Base-by-base conservation (phyloP, 2,888 invertebrate genomes). In the Gortyna flavago region DNA sequence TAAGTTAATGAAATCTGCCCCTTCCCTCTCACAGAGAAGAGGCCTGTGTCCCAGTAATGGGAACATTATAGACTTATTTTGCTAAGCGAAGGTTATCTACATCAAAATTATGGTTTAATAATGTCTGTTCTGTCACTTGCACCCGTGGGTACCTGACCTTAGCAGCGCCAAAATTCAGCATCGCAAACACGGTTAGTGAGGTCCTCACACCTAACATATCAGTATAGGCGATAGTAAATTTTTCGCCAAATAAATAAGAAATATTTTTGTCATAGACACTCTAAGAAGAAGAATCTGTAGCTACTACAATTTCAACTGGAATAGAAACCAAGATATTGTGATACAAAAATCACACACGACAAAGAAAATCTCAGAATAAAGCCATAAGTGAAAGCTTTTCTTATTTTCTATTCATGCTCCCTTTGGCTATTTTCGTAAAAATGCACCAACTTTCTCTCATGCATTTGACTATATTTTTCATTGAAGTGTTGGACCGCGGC, bases 381-480 rank as follows among this genome's bases (percentile, higher is more conserved):
- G 70, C 18, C 41, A n/a, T 84, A 66, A 41, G 70, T 73, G 66
- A 44, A 67, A 71, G 67, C n/a, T 54, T 59, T 71, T 29, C 72
- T 59, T 81, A 85, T 81, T 85, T 66, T 76, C 77, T 76, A 85
- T 85, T 83, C 85, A 76, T 48, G 38, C 29, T 75, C 48, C 25
- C 59, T 59, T 72, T 68, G 62, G 77, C 54, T 65, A 72, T 73
- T 77, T 76, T 72, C 44, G 29, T 85, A 25, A 74, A 67, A 85
- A 73, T 77, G 77, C 77, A 41, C 72, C 70, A 85, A 85, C 59
- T 85, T 81, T 77, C 29, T 51, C 54, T 61, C 54, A 6, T 85
- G 59, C 75, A 80, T 69, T 85, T 72, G 66, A 66, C 69, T 70
- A 57, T 65, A 67, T 67, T 73, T 65, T 82, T 57, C 75, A n/a